Evolutionary conservation across 2,888 invertebrate genomes (phyloP), one percentile per base, ranked within the genome.

Genomic region (Andrena hattorfiana): DNA sequence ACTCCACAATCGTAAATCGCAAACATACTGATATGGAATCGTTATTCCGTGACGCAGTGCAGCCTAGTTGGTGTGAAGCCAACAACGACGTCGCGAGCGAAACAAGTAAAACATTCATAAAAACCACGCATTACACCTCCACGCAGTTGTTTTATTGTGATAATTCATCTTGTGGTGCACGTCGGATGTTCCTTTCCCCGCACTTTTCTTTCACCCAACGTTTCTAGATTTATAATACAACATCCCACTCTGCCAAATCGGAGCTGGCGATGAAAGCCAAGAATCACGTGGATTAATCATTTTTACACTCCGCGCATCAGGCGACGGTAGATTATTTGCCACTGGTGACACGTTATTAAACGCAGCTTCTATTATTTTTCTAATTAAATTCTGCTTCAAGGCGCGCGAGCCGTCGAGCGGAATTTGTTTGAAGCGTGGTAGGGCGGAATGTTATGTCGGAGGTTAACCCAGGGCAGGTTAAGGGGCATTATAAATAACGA

Each of bases 41-140:
- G 74, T 66, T 78, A 87, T 78, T 68, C 54, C 69, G 73, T 59
- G 35, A 70, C 64, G 30, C 70, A 77, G 71, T 56, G 64, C 64
- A 87, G 81, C 81, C 86, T 85, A 89, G 84, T 91, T 89, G 89
- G 91, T 91, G 89, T 91, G 85, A 89, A 89, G 91, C 90, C 90
- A 91, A 91, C 87, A 87, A 82, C 84, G 85, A 85, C 87, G 84
- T 88, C 89, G 89, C 89, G 86, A 86, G 89, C 88, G 88, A 89
- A 89, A 91, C 91, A 89, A 90, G 89, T 88, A 89, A 89, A 92
- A 90, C 90, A 90, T 90, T 92, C 89, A 91, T 91, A 91, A 91
- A 89, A 84, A 90, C 89, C 89, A 84, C 91, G 86, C 90, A 89
- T 89, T 90, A 89, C 88, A 86, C 85, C 86, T 83, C 77, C 80